Base-by-base conservation (phyloP, 1,140 invertebrate genomes). In the Polypedilum vanderplanki region DNA sequence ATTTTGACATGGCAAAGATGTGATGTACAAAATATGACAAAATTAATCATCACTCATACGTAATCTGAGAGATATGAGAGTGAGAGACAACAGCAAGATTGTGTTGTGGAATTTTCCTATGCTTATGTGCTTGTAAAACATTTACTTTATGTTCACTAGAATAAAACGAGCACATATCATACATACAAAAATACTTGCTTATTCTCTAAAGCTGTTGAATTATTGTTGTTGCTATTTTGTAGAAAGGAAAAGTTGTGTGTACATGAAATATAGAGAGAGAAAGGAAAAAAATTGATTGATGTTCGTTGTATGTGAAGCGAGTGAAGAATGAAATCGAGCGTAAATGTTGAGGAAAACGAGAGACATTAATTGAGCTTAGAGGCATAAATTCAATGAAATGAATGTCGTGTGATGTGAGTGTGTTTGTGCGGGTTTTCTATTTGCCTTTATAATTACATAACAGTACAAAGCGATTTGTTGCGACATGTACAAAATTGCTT, bases 11-110 rank as follows among this genome's bases (percentile, higher is more conserved):
- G 12, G 12, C 12, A 57, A 57, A 57, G 46, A 57, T n/a, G n/a
- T n/a, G n/a, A 57, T n/a, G n/a, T n/a, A 57, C 12, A 57, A 57
- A 57, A 57, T 57, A 57, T 57, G 46, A 57, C 46, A 57, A 57
- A 57, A 57, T 57, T 57, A 57, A 57, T 57, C 46, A 57, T 57
- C 46, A 57, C n/a, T 57, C 46, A 57, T 57, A 57, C 46, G 4
- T 57, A 12, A 57, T n/a, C 46, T 46, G 4, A n/a, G 15, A 57
- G 46, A 57, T n/a, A 12, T 15, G n/a, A n/a, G 46, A 57, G n/a
- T 4, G 46, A 57, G 15, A n/a, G 46, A 57, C 24, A 57, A 12
- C 4, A 57, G 46, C 12, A 57, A 57, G n/a, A 57, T 57, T 57
- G 12, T 57, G 12, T 57, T n/a, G 46, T 57, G 46, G 10, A 57